Conservation (phyloP, 2,797 vertebrate species). For the Triplophysa bombifrons region DNA sequence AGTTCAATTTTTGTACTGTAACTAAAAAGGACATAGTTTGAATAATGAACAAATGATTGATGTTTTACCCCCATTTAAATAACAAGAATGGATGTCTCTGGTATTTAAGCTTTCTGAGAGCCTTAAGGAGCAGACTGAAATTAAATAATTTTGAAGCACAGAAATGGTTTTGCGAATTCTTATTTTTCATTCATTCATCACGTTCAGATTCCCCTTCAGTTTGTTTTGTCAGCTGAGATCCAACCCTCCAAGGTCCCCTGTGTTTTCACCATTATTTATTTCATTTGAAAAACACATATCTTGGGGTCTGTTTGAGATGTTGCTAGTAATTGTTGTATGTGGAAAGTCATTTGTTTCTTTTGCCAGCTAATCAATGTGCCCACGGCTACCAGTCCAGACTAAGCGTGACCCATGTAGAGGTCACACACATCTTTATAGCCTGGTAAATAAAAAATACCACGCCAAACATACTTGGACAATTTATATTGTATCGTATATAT, state of each 20-base stretch:
- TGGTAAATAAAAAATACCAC: slow-evolving; percentile 41
- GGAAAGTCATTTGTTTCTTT: slow-evolving; percentile 74
- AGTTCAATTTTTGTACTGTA: too few species aligned
- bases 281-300: slow-evolving; percentile 26
- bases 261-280: slow-evolving; percentile 23
- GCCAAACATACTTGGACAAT: slow-evolving; percentile 28
- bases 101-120: too few species aligned
- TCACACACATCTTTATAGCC: slow-evolving; percentile 63
- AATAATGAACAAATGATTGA: not conserved
- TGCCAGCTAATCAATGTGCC: slow-evolving; percentile 73
- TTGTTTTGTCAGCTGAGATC: not conserved
- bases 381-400: slow-evolving; percentile 68
- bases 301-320: slow-evolving; percentile 42
- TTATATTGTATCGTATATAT: not conserved
- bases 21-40: too few species aligned
- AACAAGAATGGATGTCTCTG: too few species aligned
- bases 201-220: not conserved
- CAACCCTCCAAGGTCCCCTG: slow-evolving; percentile 47
- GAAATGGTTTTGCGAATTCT: not conserved
- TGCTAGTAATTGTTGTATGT: slow-evolving; percentile 61
- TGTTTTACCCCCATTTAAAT: not conserved
- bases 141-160: not conserved
- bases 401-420: slow-evolving; percentile 63
- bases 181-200: not conserved
- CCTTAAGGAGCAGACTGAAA: not conserved